Evolutionary conservation across 2,888 invertebrate genomes (phyloP).

Genomic region (Cremastinae sp.): DNA sequence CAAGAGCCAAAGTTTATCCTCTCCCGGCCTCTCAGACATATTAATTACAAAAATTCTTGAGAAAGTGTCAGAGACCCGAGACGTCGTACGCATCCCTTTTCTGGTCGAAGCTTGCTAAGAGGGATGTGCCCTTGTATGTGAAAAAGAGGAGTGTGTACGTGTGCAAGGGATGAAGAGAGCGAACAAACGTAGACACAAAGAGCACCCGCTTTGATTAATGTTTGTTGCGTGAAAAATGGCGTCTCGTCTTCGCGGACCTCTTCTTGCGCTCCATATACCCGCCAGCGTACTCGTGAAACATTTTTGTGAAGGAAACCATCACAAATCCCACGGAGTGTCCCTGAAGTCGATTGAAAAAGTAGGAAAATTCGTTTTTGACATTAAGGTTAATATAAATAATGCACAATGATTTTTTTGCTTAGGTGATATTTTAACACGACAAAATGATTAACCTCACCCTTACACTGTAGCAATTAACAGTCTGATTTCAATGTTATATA

Average conservation of each 20-base stretch:
- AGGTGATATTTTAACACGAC: too few species aligned
- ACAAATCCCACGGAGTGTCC: neutral
- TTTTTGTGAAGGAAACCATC: constrained; percentile 22
- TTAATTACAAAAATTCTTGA: neutral
- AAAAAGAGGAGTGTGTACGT: constrained; percentile 31
- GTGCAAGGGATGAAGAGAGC: constrained; percentile 24
- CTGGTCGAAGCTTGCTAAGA: constrained; percentile 29
- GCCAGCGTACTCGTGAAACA: constrained; percentile 1
- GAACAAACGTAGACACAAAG: constrained; percentile 39
- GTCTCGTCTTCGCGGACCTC: constrained; percentile 58
- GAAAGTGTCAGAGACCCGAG: neutral
- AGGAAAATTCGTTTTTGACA: neutral
- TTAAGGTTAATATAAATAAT: neutral
- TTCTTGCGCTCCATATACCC: constrained; percentile 4
- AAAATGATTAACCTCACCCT: too few species aligned
- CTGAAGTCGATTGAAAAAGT: neutral
- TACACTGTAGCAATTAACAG: too few species aligned
- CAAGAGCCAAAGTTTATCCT: too few species aligned
- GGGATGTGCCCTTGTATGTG: constrained; percentile 49
- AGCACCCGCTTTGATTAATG: constrained; percentile 73
- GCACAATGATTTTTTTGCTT: neutral
- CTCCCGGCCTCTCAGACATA: too few species aligned
- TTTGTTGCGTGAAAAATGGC: constrained; percentile 72
- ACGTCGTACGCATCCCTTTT: constrained; percentile 30
- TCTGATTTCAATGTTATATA: too few species aligned